Evolutionary conservation across 1,140 invertebrate species (phyloP), one percentile per base, ranked within the genome.

Genomic region (Berghia stephanieae): DNA sequence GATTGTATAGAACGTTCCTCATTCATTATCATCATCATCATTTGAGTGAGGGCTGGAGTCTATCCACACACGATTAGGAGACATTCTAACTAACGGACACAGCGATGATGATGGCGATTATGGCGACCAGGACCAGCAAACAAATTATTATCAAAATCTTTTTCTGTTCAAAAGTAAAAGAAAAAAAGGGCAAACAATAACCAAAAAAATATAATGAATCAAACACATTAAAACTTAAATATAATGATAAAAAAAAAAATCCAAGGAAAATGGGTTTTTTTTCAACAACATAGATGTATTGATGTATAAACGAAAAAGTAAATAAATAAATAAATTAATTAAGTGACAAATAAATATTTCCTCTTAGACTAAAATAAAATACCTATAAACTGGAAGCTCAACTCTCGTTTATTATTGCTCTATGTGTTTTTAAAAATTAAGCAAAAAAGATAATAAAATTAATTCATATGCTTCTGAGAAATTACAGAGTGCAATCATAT

Each of bases 91-190:
- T 38, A 24, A 24, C 38, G 21, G 49, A 4, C 3, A 68, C 67
- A 42, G 44, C 70, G 38, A 69, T 68, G 55, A 76, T 75, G 57
- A 83, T 76, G 16, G 81, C 81, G 77, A 88, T 80, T 18, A 88
- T 71, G 46, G 75, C 80, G 52, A 88, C 42, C 31, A 86, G 67
- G 49, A 87, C 75, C n/a, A 85, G 60, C 49, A 87, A 78, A 80
- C 85, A 87, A 57, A 86, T 81, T 55, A 88, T 80, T 46, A 88
- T 87, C 76, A 86, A 81, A 44, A 88, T 86, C 81, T 86, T 85
- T 84, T 86, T 86, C 85, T 86, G 83, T 80, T 86, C 86, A 79
- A 79, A 77, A 78, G 76, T 78, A 52, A n/a, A 71, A 73, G 8
- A 21, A 76, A 46, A 67, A 40, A 46, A 68, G 36, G 52, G 66